Evolutionary conservation across 2,797 vertebrate species (phyloP).

Genomic region (Epinephelus malabaricus): DNA sequence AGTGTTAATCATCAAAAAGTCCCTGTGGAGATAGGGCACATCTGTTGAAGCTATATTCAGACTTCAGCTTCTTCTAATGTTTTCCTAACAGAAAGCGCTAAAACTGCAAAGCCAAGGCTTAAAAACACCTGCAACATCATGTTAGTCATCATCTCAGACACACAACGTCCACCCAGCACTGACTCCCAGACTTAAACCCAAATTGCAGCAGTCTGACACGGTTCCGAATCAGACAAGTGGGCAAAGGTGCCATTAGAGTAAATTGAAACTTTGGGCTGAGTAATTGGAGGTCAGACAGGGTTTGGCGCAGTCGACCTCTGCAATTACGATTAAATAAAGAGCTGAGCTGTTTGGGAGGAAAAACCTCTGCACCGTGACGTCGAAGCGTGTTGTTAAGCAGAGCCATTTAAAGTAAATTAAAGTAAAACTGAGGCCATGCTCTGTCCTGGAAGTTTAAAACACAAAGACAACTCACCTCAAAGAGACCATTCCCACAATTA

Average conservation of each 20-base stretch:
- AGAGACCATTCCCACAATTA: conserved; percentile 63
- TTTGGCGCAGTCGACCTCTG: conserved; percentile 31
- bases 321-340: conserved; percentile 66
- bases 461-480: conserved; percentile 76
- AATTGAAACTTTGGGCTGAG: conserved; percentile 67
- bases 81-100: not conserved
- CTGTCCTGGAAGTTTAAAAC: not conserved
- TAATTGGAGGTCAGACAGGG: conserved; percentile 65
- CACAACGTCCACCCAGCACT: not conserved
- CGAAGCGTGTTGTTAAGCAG: not conserved
- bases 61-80: not conserved
- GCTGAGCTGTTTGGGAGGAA: conserved; percentile 25
- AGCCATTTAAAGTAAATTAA: conserved; percentile 17
- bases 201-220: conserved; percentile 37
- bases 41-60: not conserved
- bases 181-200: conserved; percentile 12
- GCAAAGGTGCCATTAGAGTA: conserved; percentile 72
- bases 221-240: conserved; percentile 59
- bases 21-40: not conserved
- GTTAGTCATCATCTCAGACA: conserved; percentile 7
- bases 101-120: not conserved
- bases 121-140: not conserved
- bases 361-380: not conserved
- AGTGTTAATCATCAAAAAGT: not conserved
- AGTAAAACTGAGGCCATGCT: not conserved